Conservation (phyloP, 2,888 invertebrate genomes). For the Congeria kusceri region DNA sequence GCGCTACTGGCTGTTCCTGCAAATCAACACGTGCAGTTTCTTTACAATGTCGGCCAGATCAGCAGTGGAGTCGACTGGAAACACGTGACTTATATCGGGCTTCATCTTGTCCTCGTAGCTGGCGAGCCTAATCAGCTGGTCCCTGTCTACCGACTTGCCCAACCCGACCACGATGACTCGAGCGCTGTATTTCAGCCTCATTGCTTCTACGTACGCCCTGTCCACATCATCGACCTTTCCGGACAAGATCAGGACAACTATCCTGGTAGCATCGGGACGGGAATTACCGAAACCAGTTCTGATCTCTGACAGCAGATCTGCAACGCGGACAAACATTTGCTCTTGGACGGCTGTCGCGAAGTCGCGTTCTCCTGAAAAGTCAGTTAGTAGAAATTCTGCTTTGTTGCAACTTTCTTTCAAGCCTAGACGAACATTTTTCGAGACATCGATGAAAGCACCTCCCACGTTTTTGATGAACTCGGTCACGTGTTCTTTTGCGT, state of each 20-base stretch:
- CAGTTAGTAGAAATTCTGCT: background rate
- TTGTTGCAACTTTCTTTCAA: constrained; percentile 26
- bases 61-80: constrained; percentile 16
- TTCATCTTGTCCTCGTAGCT: constrained; percentile 33
- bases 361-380: constrained; percentile 3
- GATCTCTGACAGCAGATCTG: too few species aligned
- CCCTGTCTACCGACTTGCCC: constrained; percentile 19
- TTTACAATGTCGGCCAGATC: constrained; percentile 29
- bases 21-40: constrained; percentile 35
- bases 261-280: background rate
- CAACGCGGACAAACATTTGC: too few species aligned
- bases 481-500: constrained; percentile 15
- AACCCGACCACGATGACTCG: constrained; percentile 31
- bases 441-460: constrained; percentile 31
- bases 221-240: constrained; percentile 18
- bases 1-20: constrained; percentile 1
- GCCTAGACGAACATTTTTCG: constrained; percentile 40
- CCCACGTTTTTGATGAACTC: constrained; percentile 39
- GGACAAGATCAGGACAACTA: constrained; percentile 19
- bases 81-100: constrained; percentile 42
- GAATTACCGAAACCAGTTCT: too few species aligned
- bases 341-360: constrained; percentile 8
- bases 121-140: constrained; percentile 28
- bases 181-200: constrained; percentile 21
- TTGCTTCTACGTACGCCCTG: constrained; percentile 2